A percentile compares a stretch with the other conserved stretches of the same genome.
phyloP scores from a whole-genome alignment of 1,140 invertebrate species.

The Drosophila mojavensis region DNA sequence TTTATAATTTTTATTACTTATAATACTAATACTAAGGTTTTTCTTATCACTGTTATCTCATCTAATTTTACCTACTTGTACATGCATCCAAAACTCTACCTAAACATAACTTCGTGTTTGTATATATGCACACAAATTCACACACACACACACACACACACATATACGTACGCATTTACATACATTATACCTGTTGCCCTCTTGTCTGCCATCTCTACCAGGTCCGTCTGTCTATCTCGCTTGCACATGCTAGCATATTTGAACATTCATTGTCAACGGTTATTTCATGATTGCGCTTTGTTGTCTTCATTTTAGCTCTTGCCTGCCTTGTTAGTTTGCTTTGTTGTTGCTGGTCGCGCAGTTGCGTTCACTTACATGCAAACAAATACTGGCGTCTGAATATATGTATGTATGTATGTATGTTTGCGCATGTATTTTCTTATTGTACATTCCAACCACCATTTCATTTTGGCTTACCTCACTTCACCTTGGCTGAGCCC shows the following conservation, averaged over 20 bases:
- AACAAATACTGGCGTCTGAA: neutral
- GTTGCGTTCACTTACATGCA: slow-evolving; percentile 18
- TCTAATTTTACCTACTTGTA: slow-evolving; percentile 32
- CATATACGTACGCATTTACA: neutral
- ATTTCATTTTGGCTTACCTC: slow-evolving; percentile 24
- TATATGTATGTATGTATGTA: slow-evolving; percentile 19
- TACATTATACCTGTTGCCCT: slow-evolving; percentile 48
- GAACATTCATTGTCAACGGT: slow-evolving; percentile 56
- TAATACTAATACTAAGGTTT: slow-evolving; percentile 53
- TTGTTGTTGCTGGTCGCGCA: slow-evolving; percentile 15
- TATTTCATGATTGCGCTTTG: slow-evolving; percentile 58
- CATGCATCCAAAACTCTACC: slow-evolving; percentile 15
- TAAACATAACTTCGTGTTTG: slow-evolving; percentile 26
- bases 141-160: too few species aligned
- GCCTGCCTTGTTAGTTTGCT: slow-evolving; percentile 10
- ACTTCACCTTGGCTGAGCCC: slow-evolving; percentile 23
- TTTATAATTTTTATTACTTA: slow-evolving; percentile 20
- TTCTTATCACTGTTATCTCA: slow-evolving; percentile 42
- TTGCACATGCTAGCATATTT: slow-evolving; percentile 40
- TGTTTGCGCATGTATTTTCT: slow-evolving; percentile 29
- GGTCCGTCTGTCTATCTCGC: slow-evolving; percentile 23
- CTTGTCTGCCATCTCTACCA: slow-evolving; percentile 17
- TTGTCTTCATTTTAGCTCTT: slow-evolving; percentile 36
- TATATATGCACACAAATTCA: slow-evolving; percentile 10
- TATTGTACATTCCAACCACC: slow-evolving; percentile 54